Percentiles rank a stretch among this genome's conserved stretches.
These are phyloP conservation scores for Mionectes macconnelli DNA, from an alignment of 2,113 vertebrate genomes.

Conservation along the genomic window DNA sequence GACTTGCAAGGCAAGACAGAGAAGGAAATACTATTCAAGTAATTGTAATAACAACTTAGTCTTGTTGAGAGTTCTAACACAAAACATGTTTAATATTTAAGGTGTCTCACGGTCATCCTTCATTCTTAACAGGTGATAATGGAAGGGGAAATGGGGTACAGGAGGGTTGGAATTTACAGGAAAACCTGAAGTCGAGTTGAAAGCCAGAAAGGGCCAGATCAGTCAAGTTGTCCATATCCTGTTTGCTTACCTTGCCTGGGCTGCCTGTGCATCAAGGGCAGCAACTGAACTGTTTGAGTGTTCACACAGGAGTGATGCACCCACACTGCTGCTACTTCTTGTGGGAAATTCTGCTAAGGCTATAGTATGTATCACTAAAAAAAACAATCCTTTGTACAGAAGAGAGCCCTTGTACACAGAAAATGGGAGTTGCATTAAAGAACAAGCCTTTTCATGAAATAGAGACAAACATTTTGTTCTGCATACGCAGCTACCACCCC, in stretches of 20 bases:
- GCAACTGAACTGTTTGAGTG: neutral
- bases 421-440: neutral
- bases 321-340: neutral
- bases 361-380: neutral
- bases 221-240: neutral
- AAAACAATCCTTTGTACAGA: neutral
- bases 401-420: neutral
- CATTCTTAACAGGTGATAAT: neutral
- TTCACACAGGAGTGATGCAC: neutral
- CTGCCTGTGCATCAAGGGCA: accelerated
- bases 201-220: neutral
- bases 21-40: neutral
- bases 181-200: neutral
- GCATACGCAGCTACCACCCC: neutral
- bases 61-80: neutral
- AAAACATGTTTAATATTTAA: neutral
- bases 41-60: neutral
- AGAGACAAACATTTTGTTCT: neutral
- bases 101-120: neutral
- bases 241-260: neutral
- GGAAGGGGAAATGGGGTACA: neutral
- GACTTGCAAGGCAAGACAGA: neutral
- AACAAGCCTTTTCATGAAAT: neutral
- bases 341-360: neutral
- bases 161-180: neutral